These are phyloP conservation scores for Amphilophus citrinellus DNA, from an alignment of 2,113 vertebrate genomes.

Conservation along the genomic window DNA sequence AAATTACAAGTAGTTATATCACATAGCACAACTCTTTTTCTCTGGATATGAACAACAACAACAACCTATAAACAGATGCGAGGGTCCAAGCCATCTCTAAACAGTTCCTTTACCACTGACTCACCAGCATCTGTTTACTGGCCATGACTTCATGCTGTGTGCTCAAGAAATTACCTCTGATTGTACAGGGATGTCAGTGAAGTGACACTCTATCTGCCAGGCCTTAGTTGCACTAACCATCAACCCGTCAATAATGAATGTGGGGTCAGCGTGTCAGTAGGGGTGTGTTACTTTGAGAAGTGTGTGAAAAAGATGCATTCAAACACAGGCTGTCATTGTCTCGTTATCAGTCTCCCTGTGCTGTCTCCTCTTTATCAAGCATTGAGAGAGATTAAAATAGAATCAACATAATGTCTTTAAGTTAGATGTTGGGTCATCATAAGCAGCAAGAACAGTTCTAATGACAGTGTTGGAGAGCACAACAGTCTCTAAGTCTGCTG, in stretches of 20 bases:
- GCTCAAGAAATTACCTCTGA: conserved; percentile 64
- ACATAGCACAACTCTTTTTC: background rate
- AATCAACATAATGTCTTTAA: background rate
- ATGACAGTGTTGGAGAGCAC: too few species aligned
- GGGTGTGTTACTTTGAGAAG: conserved; percentile 37
- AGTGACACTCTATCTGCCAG: conserved; percentile 60
- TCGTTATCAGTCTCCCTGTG: conserved; percentile 18
- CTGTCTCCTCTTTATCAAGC: conserved; percentile 4
- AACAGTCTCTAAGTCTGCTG: background rate
- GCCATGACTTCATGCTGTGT: conserved; percentile 54
- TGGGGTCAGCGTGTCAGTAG: conserved; percentile 40
- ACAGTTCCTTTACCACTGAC: background rate
- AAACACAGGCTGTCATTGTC: conserved; percentile 17
- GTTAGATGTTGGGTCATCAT: background rate
- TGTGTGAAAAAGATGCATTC: conserved; percentile 10
- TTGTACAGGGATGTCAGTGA: conserved; percentile 60
- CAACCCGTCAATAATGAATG: conserved; percentile 72
- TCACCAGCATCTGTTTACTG: conserved; percentile 29
- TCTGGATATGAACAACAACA: background rate
- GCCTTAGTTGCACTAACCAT: conserved; percentile 40
- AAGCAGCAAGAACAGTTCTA: background rate
- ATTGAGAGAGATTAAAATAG: background rate
- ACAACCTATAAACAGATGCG: background rate
- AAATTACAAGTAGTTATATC: background rate
- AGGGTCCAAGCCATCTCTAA: background rate